Conservation (phyloP, 2,113 vertebrate species). For the Hylia prasina region DNA sequence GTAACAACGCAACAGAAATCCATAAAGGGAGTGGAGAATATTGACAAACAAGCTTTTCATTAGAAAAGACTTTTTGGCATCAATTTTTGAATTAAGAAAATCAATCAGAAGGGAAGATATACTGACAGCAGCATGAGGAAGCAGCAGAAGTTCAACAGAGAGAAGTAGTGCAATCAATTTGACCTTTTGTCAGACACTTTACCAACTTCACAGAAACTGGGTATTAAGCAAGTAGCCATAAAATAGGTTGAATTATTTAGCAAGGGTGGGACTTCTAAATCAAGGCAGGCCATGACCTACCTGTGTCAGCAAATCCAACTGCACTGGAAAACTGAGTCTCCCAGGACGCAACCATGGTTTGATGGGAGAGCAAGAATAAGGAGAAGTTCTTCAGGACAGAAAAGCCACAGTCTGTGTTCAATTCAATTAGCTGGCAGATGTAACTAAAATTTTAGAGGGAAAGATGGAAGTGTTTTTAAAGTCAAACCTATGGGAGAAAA, state of each 20-base stretch:
- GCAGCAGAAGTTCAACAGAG: background rate
- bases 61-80: background rate
- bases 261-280: background rate
- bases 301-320: background rate
- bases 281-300: background rate
- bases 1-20: background rate
- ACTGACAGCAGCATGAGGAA: background rate
- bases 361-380: background rate
- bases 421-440: background rate
- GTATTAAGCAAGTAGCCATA: slow-evolving; percentile 24
- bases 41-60: slow-evolving; percentile 5
- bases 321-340: background rate
- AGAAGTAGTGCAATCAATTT: background rate
- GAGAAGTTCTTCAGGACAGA: background rate
- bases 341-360: background rate
- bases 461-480: background rate
- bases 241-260: slow-evolving; percentile 23
- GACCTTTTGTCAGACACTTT: background rate
- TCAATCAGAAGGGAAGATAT: background rate
- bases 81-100: slow-evolving; percentile 38
- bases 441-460: background rate
- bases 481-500: background rate
- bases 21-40: background rate
- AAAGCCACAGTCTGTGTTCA: background rate
- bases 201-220: background rate